A percentile compares a stretch with the other conserved stretches of the same genome.
phyloP scores from a whole-genome alignment of 2,113 vertebrate genomes.

The Gallinago paraguaiae region DNA sequence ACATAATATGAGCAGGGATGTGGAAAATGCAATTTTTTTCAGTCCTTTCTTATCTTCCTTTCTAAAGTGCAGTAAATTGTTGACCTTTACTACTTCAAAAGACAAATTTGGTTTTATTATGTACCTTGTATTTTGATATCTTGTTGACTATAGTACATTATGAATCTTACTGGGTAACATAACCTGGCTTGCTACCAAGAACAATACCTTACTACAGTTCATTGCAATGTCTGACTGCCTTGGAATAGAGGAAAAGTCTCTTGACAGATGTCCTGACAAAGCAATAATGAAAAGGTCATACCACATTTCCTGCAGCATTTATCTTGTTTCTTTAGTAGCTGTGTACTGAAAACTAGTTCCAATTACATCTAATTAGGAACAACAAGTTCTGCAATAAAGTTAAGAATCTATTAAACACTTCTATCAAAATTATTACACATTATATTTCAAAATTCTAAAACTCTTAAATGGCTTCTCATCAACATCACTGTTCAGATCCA shows the following conservation, averaged over 20 bases:
- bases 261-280: conserved; percentile 63
- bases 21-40: neutral
- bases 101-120: neutral
- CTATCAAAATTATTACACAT: neutral
- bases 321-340: conserved; percentile 45
- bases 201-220: neutral
- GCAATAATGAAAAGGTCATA: conserved; percentile 63
- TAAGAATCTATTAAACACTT: neutral
- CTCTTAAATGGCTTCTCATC: neutral
- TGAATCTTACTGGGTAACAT: neutral
- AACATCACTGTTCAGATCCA: conserved; percentile 37
- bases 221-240: neutral
- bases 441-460: conserved; percentile 23
- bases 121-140: neutral
- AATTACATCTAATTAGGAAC: conserved; percentile 60
- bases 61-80: neutral
- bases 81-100: neutral
- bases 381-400: conserved; percentile 1
- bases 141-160: neutral
- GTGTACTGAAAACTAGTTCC: conserved; percentile 37
- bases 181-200: neutral
- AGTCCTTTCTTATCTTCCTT: neutral
- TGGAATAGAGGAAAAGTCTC: conserved; percentile 16
- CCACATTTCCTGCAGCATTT: conserved; percentile 41
- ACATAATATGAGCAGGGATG: neutral